Conservation (phyloP, 2,113 vertebrate species). For the Sphyrna mokarran region DNA sequence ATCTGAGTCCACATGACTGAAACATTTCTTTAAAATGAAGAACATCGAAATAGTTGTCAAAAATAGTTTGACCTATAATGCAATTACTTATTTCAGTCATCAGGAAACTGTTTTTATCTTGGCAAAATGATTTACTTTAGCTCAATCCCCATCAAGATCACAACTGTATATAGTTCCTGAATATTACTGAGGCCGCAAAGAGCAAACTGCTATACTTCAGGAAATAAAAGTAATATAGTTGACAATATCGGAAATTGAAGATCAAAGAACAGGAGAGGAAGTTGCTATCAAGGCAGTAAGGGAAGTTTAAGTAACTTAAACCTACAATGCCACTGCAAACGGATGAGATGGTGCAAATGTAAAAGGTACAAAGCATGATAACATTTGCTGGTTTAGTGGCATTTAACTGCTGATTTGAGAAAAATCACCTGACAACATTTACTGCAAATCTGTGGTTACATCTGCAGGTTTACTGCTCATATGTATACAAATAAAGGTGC, state of each 20-base stretch:
- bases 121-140: neutral
- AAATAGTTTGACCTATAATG: neutral
- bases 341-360: neutral
- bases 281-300: constrained; percentile 12
- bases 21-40: too few species aligned
- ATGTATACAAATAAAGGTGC: neutral
- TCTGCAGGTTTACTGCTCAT: constrained; percentile 12
- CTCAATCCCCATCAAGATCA: neutral
- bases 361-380: neutral
- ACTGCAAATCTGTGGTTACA: constrained; percentile 18
- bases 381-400: neutral
- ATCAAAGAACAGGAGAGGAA: constrained; percentile 28
- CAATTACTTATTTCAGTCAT: neutral
- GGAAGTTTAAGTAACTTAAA: constrained; percentile 22
- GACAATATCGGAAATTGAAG: neutral
- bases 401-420: neutral
- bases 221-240: neutral
- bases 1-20: too few species aligned
- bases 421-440: neutral
- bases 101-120: neutral
- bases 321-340: neutral
- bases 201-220: neutral
- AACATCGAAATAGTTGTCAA: neutral
- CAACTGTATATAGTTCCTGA: neutral
- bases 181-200: neutral